Base-by-base conservation (phyloP, 2,797 vertebrate genomes). In the Australoheros facetus region DNA sequence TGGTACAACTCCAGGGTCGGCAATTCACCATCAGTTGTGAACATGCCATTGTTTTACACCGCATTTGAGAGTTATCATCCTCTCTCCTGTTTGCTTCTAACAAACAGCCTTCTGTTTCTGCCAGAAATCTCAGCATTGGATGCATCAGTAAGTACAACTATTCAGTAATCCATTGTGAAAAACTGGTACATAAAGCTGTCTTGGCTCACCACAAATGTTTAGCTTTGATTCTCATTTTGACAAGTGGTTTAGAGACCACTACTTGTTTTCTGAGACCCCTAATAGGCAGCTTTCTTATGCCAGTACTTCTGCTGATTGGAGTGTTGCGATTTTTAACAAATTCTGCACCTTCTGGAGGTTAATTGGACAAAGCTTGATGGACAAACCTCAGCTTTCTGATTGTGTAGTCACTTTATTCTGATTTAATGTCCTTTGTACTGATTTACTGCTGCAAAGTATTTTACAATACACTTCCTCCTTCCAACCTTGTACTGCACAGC, bases 361-460 rank as follows among this genome's bases (percentile, higher is more conserved):
- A 69, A 69, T 69, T 69, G 64, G 17, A 30, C 45, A n/a, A 69
- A n/a, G 42, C 64, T 30, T 13, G 26, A 69, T 30, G 30, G 42
- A 69, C 2, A 4, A 66, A 42, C 23, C 2, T 66, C 39, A 19
- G 17, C 62, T 66, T 17, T 48, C 9, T 66, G 39, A 48, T 66
- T 48, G 0, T 66, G 0, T 48, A 1, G 7, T 69, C 6, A 51
- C 39, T 30, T 39, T 34, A 21, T 69, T n/a, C 26, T 4, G 23
- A 26, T 28, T 69, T 8, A 51, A 51, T 51, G 64, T 69, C 4
- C 2, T 3, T 69, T 51, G 11, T 19, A 69, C 17, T 51, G 26
- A 30, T 69, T 26, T 30, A 14, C 64, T 30, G 26, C 64, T 11
- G 0, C 64, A 51, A 30, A 51, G 45, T 26, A n/a, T 69, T 51